These are phyloP conservation scores for Cercopithecus mona DNA, from an alignment of 2,113 vertebrate genomes.

Conservation along the genomic window DNA sequence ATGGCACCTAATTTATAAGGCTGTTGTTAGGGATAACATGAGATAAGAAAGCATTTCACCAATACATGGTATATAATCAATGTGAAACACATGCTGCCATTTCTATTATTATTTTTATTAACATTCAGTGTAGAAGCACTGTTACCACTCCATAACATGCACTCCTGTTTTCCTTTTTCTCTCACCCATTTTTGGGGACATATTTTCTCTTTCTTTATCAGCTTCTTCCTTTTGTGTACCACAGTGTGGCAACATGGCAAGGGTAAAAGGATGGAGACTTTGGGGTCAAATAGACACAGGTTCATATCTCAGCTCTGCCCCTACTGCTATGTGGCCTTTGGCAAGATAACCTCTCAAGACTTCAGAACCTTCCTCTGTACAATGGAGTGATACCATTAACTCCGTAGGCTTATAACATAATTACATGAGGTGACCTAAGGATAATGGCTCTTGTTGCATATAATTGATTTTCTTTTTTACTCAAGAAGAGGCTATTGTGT, in stretches of 20 bases:
- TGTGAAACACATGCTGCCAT: background rate
- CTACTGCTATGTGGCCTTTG: background rate
- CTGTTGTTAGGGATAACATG: background rate
- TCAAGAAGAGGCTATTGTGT: background rate
- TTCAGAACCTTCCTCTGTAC: background rate
- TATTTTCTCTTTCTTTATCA: background rate
- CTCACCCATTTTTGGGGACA: background rate
- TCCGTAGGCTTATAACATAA: background rate
- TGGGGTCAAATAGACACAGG: background rate
- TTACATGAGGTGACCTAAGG: background rate
- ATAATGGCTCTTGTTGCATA: background rate
- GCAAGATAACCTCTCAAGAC: background rate
- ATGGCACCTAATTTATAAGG: background rate
- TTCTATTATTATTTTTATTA: conserved; percentile 4
- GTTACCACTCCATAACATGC: background rate
- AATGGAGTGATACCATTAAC: background rate
- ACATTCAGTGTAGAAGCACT: background rate
- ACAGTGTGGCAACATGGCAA: background rate
- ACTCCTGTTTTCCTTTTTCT: background rate
- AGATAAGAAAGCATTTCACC: background rate
- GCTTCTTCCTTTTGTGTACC: background rate
- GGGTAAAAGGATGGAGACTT: background rate
- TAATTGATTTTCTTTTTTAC: background rate
- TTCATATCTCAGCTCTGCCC: background rate
- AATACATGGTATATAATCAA: background rate